Evolutionary conservation across 2,113 vertebrate species (phyloP).

Genomic region (Epinephelus fuscoguttatus): DNA sequence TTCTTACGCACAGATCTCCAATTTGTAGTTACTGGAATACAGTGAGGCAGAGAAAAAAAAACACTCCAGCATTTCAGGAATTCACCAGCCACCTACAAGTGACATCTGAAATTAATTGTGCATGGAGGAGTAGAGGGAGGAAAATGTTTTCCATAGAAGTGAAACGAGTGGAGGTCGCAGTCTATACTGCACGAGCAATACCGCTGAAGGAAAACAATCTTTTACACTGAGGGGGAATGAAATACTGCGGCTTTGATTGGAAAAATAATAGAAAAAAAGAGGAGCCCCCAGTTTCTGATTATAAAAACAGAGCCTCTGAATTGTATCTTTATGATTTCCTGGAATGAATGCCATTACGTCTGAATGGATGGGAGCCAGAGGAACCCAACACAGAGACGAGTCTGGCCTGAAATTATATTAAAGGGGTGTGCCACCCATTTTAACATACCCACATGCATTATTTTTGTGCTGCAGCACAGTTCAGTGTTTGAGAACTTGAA

Average conservation of each 20-base stretch:
- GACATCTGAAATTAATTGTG: constrained; percentile 78
- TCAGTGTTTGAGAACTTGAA: not conserved
- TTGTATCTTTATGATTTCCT: constrained; percentile 73
- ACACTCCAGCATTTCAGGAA: constrained; percentile 64
- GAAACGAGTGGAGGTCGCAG: constrained; percentile 43
- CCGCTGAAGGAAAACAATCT: constrained; percentile 66
- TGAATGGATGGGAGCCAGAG: constrained; percentile 49
- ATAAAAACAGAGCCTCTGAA: constrained; percentile 72
- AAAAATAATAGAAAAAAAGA: constrained; percentile 70
- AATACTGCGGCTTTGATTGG: constrained; percentile 69
- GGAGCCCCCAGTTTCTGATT: constrained; percentile 71
- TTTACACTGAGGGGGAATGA: constrained; percentile 69
- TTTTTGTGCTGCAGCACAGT: constrained; percentile 4
- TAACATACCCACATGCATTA: not conserved
- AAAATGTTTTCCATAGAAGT: constrained; percentile 61
- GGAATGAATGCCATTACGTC: constrained; percentile 74
- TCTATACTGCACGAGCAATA: constrained; percentile 45
- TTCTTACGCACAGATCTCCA: constrained; percentile 56
- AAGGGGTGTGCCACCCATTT: not conserved
- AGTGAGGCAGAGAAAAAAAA: constrained; percentile 37
- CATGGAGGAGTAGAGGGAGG: constrained; percentile 56
- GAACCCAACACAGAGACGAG: constrained; percentile 44
- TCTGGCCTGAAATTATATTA: constrained; percentile 28
- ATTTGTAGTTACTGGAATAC: constrained; percentile 69
- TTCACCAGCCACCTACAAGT: constrained; percentile 65